Evolutionary conservation across 2,888 invertebrate genomes (phyloP), one percentile per base, ranked within the genome.

Genomic region (Heterodera filipjevi): DNA sequence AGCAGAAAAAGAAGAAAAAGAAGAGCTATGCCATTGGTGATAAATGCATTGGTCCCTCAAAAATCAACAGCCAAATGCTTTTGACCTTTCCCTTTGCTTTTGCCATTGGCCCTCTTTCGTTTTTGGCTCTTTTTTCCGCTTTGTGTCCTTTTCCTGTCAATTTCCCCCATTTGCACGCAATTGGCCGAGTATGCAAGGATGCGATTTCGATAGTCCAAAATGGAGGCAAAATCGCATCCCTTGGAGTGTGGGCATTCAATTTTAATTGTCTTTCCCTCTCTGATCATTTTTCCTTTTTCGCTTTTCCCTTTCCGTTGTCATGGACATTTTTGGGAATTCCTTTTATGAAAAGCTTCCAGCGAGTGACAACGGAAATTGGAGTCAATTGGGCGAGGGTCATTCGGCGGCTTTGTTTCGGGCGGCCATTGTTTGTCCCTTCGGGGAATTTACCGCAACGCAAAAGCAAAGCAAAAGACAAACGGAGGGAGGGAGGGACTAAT

Each of bases 351-450:
- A 27, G 59, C n/a, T 59, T 59, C 27, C 59, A n/a, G 5, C 16
- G 19, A 22, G 59, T 59, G 59, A 59, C 22, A 59, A 59, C 59
- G 59, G 59, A 59, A 59, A 59, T 59, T 59, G 59, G 59, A 59
- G n/a, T 59, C 59, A 59, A 59, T 59, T 59, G 59, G 59, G 59
- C n/a, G n/a, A 3, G 59, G 59, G n/a, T 59, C 59, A 59, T 59
- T 59, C 59, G 10, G 59, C n/a, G 27, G n/a, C 59, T 59, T 59
- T 59, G 59, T 59, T 59, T 3, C 22, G 59, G 59, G 59, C n/a
- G 59, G n/a, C 59, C 59, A 59, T 59, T 68, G 68, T 68, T 68
- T 68, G 68, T 68, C 68, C 33, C 35, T 35, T 32, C 68, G 68
- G 68, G 33, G 68, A 33, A 35, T 68, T 68, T 33, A 35, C 68